A percentile compares a stretch with the other conserved stretches of the same genome.
Evolutionary conservation across 2,113 vertebrate species (phyloP).

Genomic region (Aspiorhynchus laticeps): DNA sequence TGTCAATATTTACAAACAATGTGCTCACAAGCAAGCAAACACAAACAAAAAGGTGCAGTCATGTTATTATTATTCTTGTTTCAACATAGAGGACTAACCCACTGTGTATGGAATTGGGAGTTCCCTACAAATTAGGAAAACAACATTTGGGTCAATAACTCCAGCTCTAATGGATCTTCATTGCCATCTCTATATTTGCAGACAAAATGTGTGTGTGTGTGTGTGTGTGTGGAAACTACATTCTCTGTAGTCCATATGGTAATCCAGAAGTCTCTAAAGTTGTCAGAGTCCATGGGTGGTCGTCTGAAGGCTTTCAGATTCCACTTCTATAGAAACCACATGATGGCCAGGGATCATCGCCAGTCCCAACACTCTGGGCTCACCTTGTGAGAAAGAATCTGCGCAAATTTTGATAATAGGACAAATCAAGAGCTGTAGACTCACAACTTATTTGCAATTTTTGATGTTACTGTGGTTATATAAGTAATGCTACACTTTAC

Average conservation of each 20-base stretch:
- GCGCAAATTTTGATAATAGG: background rate
- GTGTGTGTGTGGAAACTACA: background rate
- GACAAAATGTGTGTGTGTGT: background rate
- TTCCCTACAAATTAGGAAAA: background rate
- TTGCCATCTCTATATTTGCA: background rate
- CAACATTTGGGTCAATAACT: background rate
- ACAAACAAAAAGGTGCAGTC: background rate
- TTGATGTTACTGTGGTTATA: background rate
- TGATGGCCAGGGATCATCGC: slow-evolving; percentile 94
- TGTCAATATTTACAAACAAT: background rate
- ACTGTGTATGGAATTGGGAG: background rate
- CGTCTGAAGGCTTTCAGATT: slow-evolving; percentile 79
- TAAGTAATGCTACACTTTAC: no score
- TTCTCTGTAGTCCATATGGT: slow-evolving; percentile 10
- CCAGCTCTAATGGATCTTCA: background rate
- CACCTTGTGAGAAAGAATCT: slow-evolving; percentile 88
- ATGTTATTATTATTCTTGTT: background rate
- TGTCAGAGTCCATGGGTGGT: slow-evolving; percentile 74
- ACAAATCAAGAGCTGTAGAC: background rate
- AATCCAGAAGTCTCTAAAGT: background rate
- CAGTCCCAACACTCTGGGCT: slow-evolving; percentile 87
- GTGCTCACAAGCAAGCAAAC: background rate
- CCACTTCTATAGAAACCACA: slow-evolving; percentile 90
- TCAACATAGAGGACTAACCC: background rate
- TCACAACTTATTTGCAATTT: background rate